phyloP scores from a whole-genome alignment of 2,797 vertebrate genomes.

The Pseudochirops cupreus region DNA sequence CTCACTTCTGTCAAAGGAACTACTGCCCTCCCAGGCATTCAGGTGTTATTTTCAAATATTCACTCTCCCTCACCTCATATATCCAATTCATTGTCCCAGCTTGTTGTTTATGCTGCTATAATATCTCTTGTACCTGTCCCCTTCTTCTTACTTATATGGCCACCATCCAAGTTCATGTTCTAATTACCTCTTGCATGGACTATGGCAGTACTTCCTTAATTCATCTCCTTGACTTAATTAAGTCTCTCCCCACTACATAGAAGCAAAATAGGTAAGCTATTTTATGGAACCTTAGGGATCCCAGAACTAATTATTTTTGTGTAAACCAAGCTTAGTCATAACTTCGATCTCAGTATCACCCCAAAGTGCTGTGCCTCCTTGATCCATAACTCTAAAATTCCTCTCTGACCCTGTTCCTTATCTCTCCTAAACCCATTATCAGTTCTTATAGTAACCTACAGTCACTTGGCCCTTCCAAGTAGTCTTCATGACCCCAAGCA shows the following conservation, averaged over 20 bases:
- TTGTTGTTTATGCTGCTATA: neutral
- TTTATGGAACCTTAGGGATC: neutral
- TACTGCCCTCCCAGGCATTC: neutral
- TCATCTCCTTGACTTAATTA: neutral
- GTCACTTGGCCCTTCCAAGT: neutral
- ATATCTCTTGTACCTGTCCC: neutral
- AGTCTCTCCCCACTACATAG: neutral
- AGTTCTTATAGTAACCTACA: neutral
- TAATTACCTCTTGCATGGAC: neutral
- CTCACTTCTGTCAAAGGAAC: neutral
- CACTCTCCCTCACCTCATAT: neutral
- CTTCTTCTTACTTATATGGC: neutral
- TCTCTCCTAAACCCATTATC: neutral
- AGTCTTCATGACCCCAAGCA: neutral
- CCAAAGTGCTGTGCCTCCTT: neutral
- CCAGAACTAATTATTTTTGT: neutral
- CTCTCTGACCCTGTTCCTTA: neutral
- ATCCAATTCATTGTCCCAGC: neutral
- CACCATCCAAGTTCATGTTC: neutral
- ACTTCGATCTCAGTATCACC: neutral
- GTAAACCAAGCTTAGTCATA: neutral
- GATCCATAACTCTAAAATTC: neutral
- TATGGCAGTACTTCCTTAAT: neutral
- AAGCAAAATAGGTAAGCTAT: neutral
- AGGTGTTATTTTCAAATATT: neutral